Conservation (phyloP, 2,113 vertebrate genomes). For the Eolophus roseicapilla region DNA sequence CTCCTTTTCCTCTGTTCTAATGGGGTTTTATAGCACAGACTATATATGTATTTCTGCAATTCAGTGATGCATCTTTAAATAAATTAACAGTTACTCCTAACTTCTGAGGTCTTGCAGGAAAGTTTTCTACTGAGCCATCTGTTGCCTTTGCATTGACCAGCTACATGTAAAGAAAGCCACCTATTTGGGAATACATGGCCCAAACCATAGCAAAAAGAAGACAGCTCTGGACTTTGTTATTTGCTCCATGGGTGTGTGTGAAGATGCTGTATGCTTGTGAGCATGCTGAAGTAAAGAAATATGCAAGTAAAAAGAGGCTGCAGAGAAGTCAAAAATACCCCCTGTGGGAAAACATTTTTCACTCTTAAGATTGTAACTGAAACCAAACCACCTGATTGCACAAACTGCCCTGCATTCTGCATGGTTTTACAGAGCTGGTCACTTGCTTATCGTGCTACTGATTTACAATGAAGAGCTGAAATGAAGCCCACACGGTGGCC, state of each 20-base stretch:
- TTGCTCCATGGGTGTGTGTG: not conserved
- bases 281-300: not conserved
- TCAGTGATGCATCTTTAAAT: not conserved
- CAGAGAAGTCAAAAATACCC: not conserved
- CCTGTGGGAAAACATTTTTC: not conserved
- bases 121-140: not conserved
- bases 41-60: not conserved
- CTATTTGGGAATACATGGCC: not conserved
- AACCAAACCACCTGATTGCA: not conserved
- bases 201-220: not conserved
- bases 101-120: not conserved
- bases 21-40: not conserved
- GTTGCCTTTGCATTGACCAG: not conserved
- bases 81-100: not conserved
- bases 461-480: not conserved
- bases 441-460: not conserved
- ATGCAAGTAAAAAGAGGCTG: not conserved
- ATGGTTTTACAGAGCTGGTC: not conserved
- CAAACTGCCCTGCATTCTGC: not conserved
- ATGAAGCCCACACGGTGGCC: slow-evolving; percentile 4
- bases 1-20: not conserved
- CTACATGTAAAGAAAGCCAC: not conserved
- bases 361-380: not conserved
- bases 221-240: not conserved
- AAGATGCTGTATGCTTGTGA: not conserved